These are phyloP conservation scores for Scortum barcoo DNA, from an alignment of 2,113 vertebrate species.

Conservation along the genomic window DNA sequence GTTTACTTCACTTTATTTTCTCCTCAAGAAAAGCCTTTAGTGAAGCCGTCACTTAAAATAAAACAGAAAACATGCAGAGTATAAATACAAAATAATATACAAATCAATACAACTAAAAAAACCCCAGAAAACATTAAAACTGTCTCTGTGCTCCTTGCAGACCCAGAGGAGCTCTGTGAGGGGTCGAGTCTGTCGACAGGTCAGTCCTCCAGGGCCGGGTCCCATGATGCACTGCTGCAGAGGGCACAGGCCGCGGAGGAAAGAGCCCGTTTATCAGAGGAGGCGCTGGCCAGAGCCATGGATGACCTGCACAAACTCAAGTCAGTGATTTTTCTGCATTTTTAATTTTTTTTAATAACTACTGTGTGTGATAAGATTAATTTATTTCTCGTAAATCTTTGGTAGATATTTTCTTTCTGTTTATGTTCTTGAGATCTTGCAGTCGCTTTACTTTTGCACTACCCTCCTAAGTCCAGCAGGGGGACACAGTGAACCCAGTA, in stretches of 20 bases:
- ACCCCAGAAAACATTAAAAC: neutral
- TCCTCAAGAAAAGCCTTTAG: neutral
- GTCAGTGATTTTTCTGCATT: conserved; percentile 74
- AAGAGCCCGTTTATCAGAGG: conserved; percentile 86
- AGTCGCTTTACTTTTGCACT: neutral
- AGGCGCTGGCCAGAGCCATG: conserved; percentile 86
- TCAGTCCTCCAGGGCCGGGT: conserved; percentile 30
- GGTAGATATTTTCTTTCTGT: neutral
- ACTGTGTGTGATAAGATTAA: neutral
- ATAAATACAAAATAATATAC: neutral
- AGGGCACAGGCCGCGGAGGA: conserved; percentile 86
- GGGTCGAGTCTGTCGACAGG: conserved; percentile 13
- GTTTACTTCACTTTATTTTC: neutral
- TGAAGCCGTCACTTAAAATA: neutral
- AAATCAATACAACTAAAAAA: neutral
- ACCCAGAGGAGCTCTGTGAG: conserved; percentile 90
- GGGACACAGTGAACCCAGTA: conserved; percentile 81
- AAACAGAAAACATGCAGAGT: neutral
- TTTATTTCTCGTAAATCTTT: neutral
- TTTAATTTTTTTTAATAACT: neutral
- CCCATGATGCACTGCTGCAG: conserved; percentile 71
- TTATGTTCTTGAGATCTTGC: neutral
- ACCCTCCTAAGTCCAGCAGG: conserved; percentile 81
- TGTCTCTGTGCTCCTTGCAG: conserved; percentile 74
- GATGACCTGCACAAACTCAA: conserved; percentile 93